These are phyloP conservation scores for Notarius quadriscutis DNA, from an alignment of 2,113 vertebrate genomes.

Conservation along the genomic window DNA sequence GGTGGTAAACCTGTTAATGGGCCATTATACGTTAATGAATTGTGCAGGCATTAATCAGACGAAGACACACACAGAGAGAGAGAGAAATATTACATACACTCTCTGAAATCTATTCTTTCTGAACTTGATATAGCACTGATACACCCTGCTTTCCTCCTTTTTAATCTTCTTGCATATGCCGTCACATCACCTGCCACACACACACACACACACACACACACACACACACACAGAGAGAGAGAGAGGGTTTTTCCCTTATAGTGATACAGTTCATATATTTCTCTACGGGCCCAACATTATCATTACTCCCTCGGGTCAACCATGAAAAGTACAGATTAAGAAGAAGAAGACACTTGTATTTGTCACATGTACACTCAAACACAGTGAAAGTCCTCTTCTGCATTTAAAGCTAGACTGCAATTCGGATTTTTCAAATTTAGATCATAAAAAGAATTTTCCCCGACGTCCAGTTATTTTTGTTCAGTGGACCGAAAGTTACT, in stretches of 20 bases:
- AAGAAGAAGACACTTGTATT: no score
- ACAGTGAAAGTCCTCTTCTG: no score
- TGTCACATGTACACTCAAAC: no score
- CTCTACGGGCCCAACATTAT: not conserved
- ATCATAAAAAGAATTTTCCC: no score
- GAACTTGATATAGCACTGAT: not conserved
- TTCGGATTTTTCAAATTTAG: no score
- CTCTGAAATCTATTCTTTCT: not conserved
- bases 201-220: not conserved
- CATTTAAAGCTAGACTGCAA: no score
- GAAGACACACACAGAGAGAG: not conserved
- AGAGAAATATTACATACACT: not conserved
- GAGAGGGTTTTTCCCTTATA: not conserved
- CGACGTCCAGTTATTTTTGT: no score
- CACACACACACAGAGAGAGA: no score
- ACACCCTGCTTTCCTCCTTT: not conserved
- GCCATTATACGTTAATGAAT: constrained; percentile 55
- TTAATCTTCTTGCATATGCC: not conserved
- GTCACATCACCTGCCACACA: not conserved
- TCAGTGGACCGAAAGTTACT: no score
- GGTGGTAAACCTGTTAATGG: constrained; percentile 49
- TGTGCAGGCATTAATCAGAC: constrained; percentile 48
- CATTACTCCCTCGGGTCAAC: not conserved
- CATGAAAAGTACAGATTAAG: not conserved
- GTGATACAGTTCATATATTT: not conserved